phyloP scores from a whole-genome alignment of 2,797 vertebrate species.

The Garrulus glandarius region DNA sequence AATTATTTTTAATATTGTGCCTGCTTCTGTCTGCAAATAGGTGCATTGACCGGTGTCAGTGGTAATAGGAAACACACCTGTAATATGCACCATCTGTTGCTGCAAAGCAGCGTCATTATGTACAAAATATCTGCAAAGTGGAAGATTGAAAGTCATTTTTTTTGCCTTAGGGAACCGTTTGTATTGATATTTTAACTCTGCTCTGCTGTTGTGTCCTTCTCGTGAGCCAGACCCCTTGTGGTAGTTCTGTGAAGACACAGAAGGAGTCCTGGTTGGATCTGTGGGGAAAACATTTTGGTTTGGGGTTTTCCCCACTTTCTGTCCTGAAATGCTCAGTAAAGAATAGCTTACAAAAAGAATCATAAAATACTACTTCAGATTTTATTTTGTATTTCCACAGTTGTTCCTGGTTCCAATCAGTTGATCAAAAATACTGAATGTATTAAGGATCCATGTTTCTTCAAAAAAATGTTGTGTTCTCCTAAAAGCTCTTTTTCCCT shows the following conservation, averaged over 20 bases:
- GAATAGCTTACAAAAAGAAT: neutral
- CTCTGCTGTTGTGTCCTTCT: neutral
- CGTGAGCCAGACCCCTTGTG: neutral
- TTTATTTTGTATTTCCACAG: neutral
- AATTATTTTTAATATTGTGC: neutral
- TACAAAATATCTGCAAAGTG: neutral
- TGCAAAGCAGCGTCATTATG: neutral
- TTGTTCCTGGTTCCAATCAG: neutral
- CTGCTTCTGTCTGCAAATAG: neutral
- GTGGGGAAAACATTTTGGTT: neutral
- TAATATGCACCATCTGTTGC: neutral
- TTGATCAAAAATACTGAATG: neutral
- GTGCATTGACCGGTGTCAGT: neutral
- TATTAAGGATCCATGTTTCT: neutral
- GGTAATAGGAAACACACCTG: neutral
- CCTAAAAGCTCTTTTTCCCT: neutral
- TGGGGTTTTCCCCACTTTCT: neutral
- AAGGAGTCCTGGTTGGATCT: neutral
- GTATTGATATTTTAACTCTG: neutral
- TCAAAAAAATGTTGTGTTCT: neutral
- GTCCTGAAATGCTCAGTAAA: neutral
- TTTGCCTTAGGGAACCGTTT: neutral
- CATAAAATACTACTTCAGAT: neutral
- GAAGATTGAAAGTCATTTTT: neutral
- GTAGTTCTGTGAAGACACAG: neutral